These are phyloP conservation scores for Melinaea marsaeus DNA, from an alignment of 2,888 invertebrate species.

Conservation along the genomic window DNA sequence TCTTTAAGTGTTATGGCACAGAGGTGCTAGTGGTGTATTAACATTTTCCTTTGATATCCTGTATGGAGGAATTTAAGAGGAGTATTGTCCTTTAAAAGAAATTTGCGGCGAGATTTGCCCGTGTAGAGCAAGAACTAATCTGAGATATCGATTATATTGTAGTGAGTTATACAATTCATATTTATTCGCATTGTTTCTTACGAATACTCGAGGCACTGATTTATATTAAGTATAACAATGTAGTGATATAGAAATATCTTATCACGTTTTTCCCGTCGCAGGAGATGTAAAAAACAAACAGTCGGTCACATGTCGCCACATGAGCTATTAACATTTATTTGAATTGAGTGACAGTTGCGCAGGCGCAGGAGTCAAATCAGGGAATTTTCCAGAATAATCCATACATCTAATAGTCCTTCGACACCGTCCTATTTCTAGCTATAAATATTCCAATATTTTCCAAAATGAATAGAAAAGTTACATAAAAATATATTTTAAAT, in stretches of 20 bases:
- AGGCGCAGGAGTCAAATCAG: conserved; percentile 17
- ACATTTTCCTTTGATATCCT: not conserved
- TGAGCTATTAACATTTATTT: conserved; percentile 52
- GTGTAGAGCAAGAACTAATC: conserved; percentile 29
- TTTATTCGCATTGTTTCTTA: conserved; percentile 16
- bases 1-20: not conserved
- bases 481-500: not conserved
- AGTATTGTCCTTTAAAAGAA: conserved; percentile 40
- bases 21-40: not conserved
- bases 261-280: not conserved
- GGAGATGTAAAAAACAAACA: conserved; percentile 4
- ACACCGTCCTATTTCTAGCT: conserved; percentile 28
- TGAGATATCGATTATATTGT: conserved; percentile 35
- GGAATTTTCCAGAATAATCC: conserved; percentile 50
- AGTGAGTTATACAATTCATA: conserved; percentile 22
- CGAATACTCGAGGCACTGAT: not conserved
- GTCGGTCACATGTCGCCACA: conserved; percentile 49
- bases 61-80: not conserved
- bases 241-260: too few species aligned
- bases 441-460: conserved; percentile 16
- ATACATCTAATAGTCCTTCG: conserved; percentile 28
- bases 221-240: not conserved
- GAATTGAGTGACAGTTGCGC: conserved; percentile 51
- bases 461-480: too few species aligned
- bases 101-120: conserved; percentile 34